phyloP scores from a whole-genome alignment of 2,797 vertebrate genomes.

The Scleropages formosus region DNA sequence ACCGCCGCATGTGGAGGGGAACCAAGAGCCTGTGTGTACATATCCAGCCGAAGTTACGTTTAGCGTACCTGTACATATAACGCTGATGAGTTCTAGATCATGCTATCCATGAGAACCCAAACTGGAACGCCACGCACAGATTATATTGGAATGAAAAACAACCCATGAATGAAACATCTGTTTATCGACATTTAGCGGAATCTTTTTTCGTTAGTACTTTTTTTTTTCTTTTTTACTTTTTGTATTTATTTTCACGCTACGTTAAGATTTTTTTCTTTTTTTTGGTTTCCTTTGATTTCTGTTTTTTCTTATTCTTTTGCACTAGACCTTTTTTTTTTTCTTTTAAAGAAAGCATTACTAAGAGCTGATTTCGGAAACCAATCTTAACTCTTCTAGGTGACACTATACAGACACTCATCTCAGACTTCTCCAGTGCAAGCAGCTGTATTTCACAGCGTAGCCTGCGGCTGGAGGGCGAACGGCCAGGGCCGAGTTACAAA shows the following conservation, averaged over 20 bases:
- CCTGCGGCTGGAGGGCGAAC: background rate
- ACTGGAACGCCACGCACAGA: conserved; percentile 2
- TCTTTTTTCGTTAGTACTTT: background rate
- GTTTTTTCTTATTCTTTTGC: background rate
- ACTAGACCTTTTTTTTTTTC: background rate
- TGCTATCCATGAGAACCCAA: background rate
- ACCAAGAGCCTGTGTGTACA: no score
- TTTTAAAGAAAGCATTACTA: background rate
- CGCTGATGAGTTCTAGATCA: background rate
- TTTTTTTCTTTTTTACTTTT: background rate
- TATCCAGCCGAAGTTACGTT: no score
- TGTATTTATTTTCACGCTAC: conserved; percentile 13
- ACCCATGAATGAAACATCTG: background rate
- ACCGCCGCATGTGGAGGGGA: no score
- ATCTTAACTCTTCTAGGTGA: no score
- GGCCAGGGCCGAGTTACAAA: background rate
- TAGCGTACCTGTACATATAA: conserved; percentile 20
- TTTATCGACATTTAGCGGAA: background rate
- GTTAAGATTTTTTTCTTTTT: background rate
- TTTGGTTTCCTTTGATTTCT: background rate
- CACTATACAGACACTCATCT: conserved; percentile 9
- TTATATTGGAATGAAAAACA: background rate
- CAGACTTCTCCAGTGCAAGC: background rate
- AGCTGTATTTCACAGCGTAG: background rate
- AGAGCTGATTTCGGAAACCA: background rate